These are phyloP conservation scores for Tachina grossa DNA, from an alignment of 2,888 invertebrate genomes.

Conservation along the genomic window DNA sequence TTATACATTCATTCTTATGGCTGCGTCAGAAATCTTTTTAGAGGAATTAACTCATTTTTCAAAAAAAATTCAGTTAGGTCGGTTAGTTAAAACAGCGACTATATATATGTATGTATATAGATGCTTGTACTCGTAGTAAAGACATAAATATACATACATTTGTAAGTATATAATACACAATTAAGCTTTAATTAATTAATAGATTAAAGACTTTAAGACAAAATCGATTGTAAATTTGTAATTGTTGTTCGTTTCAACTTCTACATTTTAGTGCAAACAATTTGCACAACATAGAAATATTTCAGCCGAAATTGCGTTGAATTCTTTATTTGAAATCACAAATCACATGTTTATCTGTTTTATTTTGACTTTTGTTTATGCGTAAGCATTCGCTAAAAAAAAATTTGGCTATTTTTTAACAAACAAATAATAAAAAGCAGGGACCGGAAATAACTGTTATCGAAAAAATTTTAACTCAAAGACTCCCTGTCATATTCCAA, in stretches of 20 bases:
- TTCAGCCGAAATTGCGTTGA: background rate
- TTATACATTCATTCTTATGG: too few relatives aligned
- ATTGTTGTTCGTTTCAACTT: background rate
- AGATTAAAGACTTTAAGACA: slow-evolving; percentile 18
- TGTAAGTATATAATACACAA: too few relatives aligned
- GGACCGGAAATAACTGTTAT: too few relatives aligned
- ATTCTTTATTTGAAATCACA: slow-evolving; percentile 27
- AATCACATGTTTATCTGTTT: slow-evolving; percentile 28
- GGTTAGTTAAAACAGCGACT: too few relatives aligned
- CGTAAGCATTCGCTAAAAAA: background rate
- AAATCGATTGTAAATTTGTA: slow-evolving; percentile 24
- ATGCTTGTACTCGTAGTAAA: too few relatives aligned
- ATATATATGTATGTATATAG: too few relatives aligned
- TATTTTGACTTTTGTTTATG: slow-evolving; percentile 27
- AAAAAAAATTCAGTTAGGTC: too few relatives aligned
- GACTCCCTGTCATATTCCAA: too few relatives aligned
- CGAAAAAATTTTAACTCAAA: too few relatives aligned
- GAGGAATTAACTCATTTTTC: too few relatives aligned
- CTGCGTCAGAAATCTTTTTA: too few relatives aligned
- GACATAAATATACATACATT: too few relatives aligned
- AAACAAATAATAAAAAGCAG: slow-evolving; percentile 31
- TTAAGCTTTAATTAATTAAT: slow-evolving; percentile 4
- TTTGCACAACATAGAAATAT: background rate
- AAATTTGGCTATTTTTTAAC: background rate
- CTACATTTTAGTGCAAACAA: background rate